These are phyloP conservation scores for Leptinotarsa lineolata DNA, from an alignment of 1,140 invertebrate species.

Conservation along the genomic window DNA sequence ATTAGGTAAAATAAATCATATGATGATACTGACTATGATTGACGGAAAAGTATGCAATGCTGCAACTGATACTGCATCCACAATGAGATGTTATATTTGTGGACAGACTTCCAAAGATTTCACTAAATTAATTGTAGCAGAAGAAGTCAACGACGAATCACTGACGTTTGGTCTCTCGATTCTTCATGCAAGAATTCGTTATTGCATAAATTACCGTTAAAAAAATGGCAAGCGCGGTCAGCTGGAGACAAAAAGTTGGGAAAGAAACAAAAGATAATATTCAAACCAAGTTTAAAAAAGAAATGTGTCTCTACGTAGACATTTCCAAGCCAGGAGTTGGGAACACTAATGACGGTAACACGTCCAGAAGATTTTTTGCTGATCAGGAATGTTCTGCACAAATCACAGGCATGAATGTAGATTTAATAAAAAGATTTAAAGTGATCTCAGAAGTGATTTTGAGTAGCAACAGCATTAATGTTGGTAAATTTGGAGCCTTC, in stretches of 20 bases:
- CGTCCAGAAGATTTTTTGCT: slow-evolving; percentile 28
- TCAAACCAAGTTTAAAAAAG: too few species aligned
- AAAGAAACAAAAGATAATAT: too few species aligned
- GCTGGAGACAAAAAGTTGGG: too few species aligned
- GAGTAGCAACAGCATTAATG: slow-evolving; percentile 47
- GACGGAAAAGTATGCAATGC: neutral
- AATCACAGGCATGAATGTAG: slow-evolving; percentile 31
- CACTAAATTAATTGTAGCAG: too few species aligned
- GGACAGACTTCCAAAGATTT: neutral
- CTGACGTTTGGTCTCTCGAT: neutral
- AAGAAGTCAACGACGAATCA: neutral
- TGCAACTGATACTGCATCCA: neutral
- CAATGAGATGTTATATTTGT: neutral
- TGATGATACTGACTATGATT: neutral
- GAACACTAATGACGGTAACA: slow-evolving; percentile 33
- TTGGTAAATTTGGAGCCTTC: slow-evolving; percentile 33
- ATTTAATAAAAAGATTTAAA: slow-evolving; percentile 36
- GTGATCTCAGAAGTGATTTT: slow-evolving; percentile 41
- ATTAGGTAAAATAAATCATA: too few species aligned
- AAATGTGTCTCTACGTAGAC: slow-evolving; percentile 21
- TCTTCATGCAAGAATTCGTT: neutral
- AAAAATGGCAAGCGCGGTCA: too few species aligned
- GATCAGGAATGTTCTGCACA: neutral
- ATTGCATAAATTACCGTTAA: too few species aligned
- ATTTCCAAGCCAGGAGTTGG: slow-evolving; percentile 27